Evolutionary conservation across 2,888 invertebrate genomes (phyloP).

Genomic region (Siphlonurus alternatus): DNA sequence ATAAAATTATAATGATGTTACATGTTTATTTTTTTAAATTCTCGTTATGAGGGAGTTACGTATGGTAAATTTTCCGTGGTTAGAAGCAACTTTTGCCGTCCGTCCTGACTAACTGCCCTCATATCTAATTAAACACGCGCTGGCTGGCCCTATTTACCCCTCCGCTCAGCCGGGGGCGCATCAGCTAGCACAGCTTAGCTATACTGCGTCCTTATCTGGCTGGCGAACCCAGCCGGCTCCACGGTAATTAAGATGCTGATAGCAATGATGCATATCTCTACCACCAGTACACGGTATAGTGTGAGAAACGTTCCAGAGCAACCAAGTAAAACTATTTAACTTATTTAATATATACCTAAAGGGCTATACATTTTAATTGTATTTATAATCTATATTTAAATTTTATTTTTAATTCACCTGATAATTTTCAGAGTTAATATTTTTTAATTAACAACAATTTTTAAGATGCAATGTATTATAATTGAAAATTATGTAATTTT

Average conservation of each 20-base stretch:
- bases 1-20: background rate
- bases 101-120: background rate
- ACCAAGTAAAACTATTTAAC: background rate
- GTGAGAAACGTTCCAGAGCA: no score
- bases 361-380: background rate
- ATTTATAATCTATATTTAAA: no score
- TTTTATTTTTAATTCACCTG: no score
- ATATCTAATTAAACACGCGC: constrained; percentile 3
- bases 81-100: no score
- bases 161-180: background rate
- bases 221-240: no score
- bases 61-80: no score
- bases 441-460: no score
- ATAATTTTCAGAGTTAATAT: no score
- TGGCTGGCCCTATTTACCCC: background rate
- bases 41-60: no score
- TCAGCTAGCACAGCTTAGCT: background rate
- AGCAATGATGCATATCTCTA: background rate
- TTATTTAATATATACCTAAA: background rate
- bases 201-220: background rate
- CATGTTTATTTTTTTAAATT: background rate
- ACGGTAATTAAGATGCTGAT: constrained; percentile 3
- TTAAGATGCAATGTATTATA: no score
- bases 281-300: background rate
- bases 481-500: no score